Conservation (phyloP, 2,113 vertebrate species). For the Rhabdornis inornatus region DNA sequence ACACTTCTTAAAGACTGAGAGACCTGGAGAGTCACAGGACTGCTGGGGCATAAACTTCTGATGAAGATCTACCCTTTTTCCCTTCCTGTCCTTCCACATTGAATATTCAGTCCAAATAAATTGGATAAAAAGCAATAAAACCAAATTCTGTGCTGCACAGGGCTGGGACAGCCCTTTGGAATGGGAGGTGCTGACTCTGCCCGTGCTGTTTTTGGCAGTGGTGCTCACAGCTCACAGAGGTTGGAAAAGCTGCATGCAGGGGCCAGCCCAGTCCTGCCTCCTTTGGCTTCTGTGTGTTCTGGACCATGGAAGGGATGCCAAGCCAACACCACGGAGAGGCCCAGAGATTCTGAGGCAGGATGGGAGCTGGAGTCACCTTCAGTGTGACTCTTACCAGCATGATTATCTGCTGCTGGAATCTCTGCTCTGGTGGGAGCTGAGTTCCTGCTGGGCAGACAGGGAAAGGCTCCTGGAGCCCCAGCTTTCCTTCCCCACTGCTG, state of each 20-base stretch:
- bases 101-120: background rate
- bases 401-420: background rate
- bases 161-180: background rate
- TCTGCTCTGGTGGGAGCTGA: background rate
- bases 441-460: background rate
- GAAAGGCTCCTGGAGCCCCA: background rate
- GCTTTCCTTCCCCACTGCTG: background rate
- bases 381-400: background rate
- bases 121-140: background rate
- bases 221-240: background rate
- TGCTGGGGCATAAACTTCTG: background rate
- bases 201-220: background rate
- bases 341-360: background rate
- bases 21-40: background rate
- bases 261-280: background rate
- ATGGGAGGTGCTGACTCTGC: accelerated
- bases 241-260: background rate
- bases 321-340: background rate
- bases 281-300: background rate
- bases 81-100: accelerated
- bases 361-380: background rate
- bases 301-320: background rate
- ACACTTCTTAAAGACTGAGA: background rate
- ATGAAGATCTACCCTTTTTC: background rate
- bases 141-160: background rate